Conservation (phyloP, 2,888 invertebrate genomes). For the Brachynemurus nebulosus region DNA sequence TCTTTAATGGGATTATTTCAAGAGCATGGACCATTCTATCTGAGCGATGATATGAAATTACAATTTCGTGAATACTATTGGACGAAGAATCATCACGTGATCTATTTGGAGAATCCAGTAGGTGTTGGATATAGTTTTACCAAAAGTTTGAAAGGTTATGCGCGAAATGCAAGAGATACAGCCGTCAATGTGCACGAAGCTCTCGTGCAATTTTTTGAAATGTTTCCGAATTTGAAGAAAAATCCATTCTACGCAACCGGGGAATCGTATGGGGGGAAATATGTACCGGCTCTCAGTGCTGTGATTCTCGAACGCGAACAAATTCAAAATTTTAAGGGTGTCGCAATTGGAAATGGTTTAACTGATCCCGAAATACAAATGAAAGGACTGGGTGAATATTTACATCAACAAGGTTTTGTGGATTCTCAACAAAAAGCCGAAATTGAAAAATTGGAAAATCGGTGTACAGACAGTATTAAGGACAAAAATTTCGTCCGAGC, state of each 20-base stretch:
- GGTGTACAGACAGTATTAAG: constrained; percentile 42
- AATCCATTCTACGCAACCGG: too few species aligned
- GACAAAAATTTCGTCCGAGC: constrained; percentile 51
- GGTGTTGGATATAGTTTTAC: constrained; percentile 90
- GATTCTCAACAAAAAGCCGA: constrained; percentile 44
- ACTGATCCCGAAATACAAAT: constrained; percentile 67
- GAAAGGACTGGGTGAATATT: constrained; percentile 51
- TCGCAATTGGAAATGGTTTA: constrained; percentile 68
- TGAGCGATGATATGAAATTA: constrained; percentile 31
- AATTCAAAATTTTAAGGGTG: constrained; percentile 51
- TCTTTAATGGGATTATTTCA: constrained; percentile 68
- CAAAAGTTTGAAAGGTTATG: constrained; percentile 58
- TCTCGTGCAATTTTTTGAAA: constrained; percentile 64
- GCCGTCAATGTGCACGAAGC: constrained; percentile 66
- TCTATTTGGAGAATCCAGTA: constrained; percentile 89
- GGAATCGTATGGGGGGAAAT: constrained; percentile 79
- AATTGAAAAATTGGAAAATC: constrained; percentile 46
- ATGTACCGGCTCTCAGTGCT: constrained; percentile 51
- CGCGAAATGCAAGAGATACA: constrained; percentile 63
- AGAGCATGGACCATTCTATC: constrained; percentile 67
- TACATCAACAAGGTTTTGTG: constrained; percentile 62
- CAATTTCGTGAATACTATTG: constrained; percentile 59
- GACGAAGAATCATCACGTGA: too few species aligned
- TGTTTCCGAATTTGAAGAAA: constrained; percentile 61
- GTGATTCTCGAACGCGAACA: constrained; percentile 1